Evolutionary conservation across 2,113 vertebrate genomes (phyloP), one percentile per base, ranked within the genome.

Genomic region (Chamaea fasciata): DNA sequence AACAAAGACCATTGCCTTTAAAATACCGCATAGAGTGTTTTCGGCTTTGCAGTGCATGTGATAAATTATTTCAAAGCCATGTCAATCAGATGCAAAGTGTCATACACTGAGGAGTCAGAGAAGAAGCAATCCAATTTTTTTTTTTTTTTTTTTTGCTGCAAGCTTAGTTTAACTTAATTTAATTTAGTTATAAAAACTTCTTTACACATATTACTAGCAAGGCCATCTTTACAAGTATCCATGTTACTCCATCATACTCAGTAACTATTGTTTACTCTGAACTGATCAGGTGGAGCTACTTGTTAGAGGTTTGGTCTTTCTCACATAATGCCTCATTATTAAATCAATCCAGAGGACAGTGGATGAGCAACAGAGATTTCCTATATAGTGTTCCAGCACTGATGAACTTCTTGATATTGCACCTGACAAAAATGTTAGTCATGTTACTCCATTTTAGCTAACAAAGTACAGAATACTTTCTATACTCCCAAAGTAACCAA

Each of bases 231-330:
- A 42, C 47, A 84, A 62, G 33, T 56, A 60, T 24, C 23, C 35
- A 37, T 37, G 17, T 47, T 59, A 37, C 30, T 70, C 12, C 26
- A 8, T 28, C 3, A 0, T 41, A 31, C 19, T 8, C 2, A 1
- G 1, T 52, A 56, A 20, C 3, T 56, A 11, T 15, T 59, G 33
- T 75, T 78, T 84, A 12, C 30, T 83, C 37, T 84, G 53, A 83
- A 50, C 13, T 59, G 39, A 71, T 1, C 1, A 7, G 8, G 19
- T 27, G 0, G 0, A 49, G 5, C 16, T 84, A 44, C 15, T 26
- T 73, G 2, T 35, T 41, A 63, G 15, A 46, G 5, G 1, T 4
- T 24, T 18, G 10, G 22, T 71, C 22, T 71, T 80, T 81, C 67
- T 71, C 21, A 37, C 2, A 1, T 59, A 49, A 50, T 11, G 7